phyloP scores from a whole-genome alignment of 2,888 invertebrate genomes.

The Ectemnius cavifrons region DNA sequence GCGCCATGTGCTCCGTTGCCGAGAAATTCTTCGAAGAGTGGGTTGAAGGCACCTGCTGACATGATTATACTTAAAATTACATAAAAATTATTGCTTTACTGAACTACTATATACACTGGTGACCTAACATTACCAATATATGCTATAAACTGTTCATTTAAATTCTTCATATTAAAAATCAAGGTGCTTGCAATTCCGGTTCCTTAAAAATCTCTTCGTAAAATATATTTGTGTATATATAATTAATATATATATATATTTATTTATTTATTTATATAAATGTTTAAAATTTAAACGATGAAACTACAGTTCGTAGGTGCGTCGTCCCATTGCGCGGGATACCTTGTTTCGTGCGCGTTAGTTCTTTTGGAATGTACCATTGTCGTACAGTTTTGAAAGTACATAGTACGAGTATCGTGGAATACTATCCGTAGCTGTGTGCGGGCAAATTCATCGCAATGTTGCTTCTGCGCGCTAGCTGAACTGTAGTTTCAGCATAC shows the following conservation, averaged over 20 bases:
- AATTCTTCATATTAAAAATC: slow-evolving; percentile 47
- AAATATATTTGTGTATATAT: slow-evolving; percentile 64
- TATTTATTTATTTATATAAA: slow-evolving; percentile 17
- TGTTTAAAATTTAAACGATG: slow-evolving; percentile 29
- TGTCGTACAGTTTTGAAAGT: too few species aligned
- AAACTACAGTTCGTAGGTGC: slow-evolving; percentile 51
- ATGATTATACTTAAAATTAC: slow-evolving; percentile 71
- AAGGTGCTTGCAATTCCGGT: slow-evolving; percentile 57
- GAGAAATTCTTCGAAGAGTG: slow-evolving; percentile 55
- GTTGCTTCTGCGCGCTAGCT: neutral
- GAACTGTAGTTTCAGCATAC: slow-evolving; percentile 55
- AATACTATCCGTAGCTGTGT: neutral
- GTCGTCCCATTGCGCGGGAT: neutral
- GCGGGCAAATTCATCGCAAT: slow-evolving; percentile 1
- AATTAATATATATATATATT: slow-evolving; percentile 26
- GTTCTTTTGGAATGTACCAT: slow-evolving; percentile 49
- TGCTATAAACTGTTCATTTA: slow-evolving; percentile 20
- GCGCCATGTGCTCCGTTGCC: slow-evolving; percentile 2
- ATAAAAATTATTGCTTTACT: slow-evolving; percentile 73
- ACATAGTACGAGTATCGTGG: too few species aligned
- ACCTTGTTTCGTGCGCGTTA: neutral
- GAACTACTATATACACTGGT: slow-evolving; percentile 75
- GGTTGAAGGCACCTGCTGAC: slow-evolving; percentile 74
- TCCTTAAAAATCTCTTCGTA: slow-evolving; percentile 60
- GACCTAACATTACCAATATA: slow-evolving; percentile 60